Evolutionary conservation across 2,797 vertebrate genomes (phyloP).

Genomic region (Artibeus jamaicensis): DNA sequence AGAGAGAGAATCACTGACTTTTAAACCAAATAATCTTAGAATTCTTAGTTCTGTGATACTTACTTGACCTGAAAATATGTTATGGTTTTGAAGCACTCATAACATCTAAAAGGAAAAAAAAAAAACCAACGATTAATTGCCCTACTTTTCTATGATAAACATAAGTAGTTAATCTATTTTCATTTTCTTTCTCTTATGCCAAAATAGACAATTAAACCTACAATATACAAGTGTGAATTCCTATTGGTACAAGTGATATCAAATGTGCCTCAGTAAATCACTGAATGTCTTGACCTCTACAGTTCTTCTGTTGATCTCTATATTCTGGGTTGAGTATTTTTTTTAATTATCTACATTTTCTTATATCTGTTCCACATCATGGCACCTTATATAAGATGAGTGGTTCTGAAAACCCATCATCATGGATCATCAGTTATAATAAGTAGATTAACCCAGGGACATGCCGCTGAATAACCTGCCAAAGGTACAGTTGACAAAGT

Average conservation of each 20-base stretch:
- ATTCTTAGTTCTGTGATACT: neutral
- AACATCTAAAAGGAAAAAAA: slow-evolving; percentile 6
- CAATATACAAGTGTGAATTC: neutral
- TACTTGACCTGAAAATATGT: neutral
- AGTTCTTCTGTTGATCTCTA: neutral
- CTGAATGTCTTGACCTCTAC: neutral
- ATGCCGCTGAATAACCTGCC: slow-evolving; percentile 30
- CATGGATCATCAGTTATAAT: slow-evolving; percentile 43
- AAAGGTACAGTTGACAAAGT: slow-evolving; percentile 73
- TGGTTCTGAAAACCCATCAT: slow-evolving; percentile 34
- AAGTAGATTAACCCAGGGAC: slow-evolving; percentile 56
- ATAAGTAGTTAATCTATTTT: neutral
- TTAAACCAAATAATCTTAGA: slow-evolving; percentile 26
- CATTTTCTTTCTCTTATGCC: slow-evolving; percentile 35
- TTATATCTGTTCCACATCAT: neutral
- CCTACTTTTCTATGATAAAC: neutral
- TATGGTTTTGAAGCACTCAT: neutral
- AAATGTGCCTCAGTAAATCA: neutral
- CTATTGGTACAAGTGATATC: neutral
- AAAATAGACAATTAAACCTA: slow-evolving; percentile 22
- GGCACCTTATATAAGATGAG: neutral
- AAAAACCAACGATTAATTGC: neutral
- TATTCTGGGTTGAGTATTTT: neutral
- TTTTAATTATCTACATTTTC: neutral
- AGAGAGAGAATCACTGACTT: neutral